phyloP scores from a whole-genome alignment of 2,888 invertebrate species.

The Drosophila peninsularis region DNA sequence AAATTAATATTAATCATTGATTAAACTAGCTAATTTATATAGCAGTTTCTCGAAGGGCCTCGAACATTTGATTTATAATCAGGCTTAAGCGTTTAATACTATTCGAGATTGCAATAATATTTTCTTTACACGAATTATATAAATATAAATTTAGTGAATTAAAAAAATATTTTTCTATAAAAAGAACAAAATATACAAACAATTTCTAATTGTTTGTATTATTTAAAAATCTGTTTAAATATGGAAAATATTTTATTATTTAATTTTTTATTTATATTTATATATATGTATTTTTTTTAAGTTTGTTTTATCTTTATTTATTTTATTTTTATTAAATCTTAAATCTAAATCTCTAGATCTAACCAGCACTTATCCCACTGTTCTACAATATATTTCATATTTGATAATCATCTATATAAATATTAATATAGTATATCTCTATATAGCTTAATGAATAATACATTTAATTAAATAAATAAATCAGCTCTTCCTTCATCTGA shows the following conservation, averaged over 20 bases:
- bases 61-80: conserved; percentile 6
- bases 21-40: not conserved
- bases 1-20: conserved; percentile 19
- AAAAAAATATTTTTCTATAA: too few species aligned
- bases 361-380: not conserved
- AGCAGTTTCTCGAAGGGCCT: not conserved
- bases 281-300: not conserved
- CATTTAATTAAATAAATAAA: not conserved
- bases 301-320: not conserved
- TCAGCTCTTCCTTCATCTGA: not conserved
- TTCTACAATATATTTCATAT: not conserved
- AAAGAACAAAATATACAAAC: too few species aligned
- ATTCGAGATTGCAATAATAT: not conserved
- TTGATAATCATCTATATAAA: not conserved
- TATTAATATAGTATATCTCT: not conserved
- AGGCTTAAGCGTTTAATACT: too few species aligned
- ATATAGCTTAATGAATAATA: not conserved
- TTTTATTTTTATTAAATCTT: too few species aligned
- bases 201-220: too few species aligned
- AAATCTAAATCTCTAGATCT: not conserved
- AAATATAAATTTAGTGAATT: too few species aligned
- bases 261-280: not conserved
- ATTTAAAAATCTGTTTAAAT: too few species aligned
- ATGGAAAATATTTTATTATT: too few species aligned
- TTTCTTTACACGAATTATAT: not conserved